Evolutionary conservation across 2,888 invertebrate genomes (phyloP).

Genomic region (Cyclophora punctaria): DNA sequence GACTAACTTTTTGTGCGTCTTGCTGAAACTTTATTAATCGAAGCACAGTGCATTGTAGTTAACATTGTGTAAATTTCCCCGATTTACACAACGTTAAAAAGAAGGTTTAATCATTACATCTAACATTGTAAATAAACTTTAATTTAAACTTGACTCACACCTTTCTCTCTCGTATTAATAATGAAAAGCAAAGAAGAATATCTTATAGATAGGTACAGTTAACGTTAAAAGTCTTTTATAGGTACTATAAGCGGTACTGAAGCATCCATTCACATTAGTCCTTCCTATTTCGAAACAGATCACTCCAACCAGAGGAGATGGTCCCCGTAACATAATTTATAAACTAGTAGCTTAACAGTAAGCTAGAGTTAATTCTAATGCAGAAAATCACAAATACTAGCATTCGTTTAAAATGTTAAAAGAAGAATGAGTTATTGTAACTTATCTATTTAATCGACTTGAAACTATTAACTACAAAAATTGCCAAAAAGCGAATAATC

Average conservation of each 20-base stretch:
- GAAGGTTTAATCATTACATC: constrained; percentile 23
- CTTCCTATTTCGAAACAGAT: constrained; percentile 46
- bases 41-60: constrained; percentile 58
- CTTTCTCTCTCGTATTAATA: constrained; percentile 43
- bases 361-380: constrained; percentile 53
- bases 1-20: constrained; percentile 56
- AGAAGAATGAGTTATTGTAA: constrained; percentile 39
- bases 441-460: constrained; percentile 48
- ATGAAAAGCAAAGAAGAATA: constrained; percentile 38
- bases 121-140: constrained; percentile 34
- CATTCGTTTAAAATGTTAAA: constrained; percentile 45
- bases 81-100: constrained; percentile 48
- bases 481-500: constrained; percentile 58
- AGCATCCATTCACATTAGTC: constrained; percentile 41
- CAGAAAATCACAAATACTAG: constrained; percentile 60
- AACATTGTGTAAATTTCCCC: constrained; percentile 71
- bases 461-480: constrained; percentile 53
- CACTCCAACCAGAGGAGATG: constrained; percentile 58
- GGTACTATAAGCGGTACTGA: constrained; percentile 46
- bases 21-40: constrained; percentile 42
- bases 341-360: constrained; percentile 44
- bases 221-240: constrained; percentile 49
- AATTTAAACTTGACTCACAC: constrained; percentile 49
- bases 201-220: constrained; percentile 41
- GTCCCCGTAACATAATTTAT: constrained; percentile 59